Conservation (phyloP, 2,888 invertebrate genomes). For the Melanchra persicariae region DNA sequence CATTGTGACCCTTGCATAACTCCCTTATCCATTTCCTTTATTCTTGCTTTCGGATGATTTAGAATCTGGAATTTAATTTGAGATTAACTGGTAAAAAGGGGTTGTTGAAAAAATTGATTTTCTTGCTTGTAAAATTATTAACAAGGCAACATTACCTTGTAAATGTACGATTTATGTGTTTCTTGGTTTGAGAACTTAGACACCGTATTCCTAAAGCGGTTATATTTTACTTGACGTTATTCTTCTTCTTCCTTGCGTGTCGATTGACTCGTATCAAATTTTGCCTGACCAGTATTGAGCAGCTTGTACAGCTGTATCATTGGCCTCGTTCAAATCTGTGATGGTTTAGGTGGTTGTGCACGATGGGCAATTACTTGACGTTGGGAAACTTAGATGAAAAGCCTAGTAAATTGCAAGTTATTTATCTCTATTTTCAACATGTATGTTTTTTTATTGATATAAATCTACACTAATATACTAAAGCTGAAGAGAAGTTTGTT, state of each 20-base stretch:
- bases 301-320: too few species aligned
- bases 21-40: constrained; percentile 46
- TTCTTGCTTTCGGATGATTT: constrained; percentile 51
- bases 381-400: not conserved
- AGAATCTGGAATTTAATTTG: constrained; percentile 35
- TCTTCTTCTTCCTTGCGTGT: too few species aligned
- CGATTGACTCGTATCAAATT: too few species aligned
- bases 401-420: not conserved
- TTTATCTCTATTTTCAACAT: not conserved
- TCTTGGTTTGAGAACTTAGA: not conserved
- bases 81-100: not conserved
- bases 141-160: not conserved
- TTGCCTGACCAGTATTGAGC: too few species aligned
- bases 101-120: not conserved
- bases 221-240: too few species aligned
- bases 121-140: not conserved
- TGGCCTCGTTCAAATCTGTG: too few species aligned
- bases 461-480: too few species aligned
- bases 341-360: too few species aligned
- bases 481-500: too few species aligned
- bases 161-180: not conserved
- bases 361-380: too few species aligned
- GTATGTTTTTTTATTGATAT: too few species aligned
- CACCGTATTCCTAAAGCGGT: too few species aligned
- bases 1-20: constrained; percentile 61